Conservation (phyloP, 1,140 invertebrate genomes). For the Paramacrobiotus metropolitanus region DNA sequence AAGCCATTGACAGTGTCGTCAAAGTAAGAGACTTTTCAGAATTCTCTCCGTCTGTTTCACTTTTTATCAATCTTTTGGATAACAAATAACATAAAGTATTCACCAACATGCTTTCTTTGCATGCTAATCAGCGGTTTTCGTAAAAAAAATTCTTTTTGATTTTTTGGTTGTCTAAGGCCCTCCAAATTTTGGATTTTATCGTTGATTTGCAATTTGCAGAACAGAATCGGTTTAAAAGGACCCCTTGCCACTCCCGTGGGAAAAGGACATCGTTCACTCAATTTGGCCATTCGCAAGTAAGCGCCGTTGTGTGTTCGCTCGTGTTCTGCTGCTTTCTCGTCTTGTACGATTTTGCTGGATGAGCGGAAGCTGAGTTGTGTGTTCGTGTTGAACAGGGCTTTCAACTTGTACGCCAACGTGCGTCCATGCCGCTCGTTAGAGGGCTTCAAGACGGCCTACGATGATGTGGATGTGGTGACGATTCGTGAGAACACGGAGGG, state of each 20-base stretch:
- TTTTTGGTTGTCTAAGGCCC: too few species aligned
- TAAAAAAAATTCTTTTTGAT: too few species aligned
- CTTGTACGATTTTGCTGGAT: too few species aligned
- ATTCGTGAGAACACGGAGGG: slow-evolving; percentile 99
- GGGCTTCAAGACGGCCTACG: slow-evolving; percentile 91
- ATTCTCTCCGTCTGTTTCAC: too few species aligned
- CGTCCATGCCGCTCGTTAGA: slow-evolving; percentile 88
- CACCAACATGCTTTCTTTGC: too few species aligned
- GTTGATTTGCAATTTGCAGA: too few species aligned
- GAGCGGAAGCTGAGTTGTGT: too few species aligned
- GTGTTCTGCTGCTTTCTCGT: neutral
- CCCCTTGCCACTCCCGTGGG: slow-evolving; percentile 95
- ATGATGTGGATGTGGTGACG: slow-evolving; percentile 93
- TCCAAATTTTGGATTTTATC: too few species aligned
- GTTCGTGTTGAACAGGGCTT: slow-evolving; percentile 42
- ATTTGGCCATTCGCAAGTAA: slow-evolving; percentile 83
- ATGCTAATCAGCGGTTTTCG: too few species aligned
- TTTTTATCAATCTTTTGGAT: too few species aligned
- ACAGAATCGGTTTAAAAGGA: slow-evolving; percentile 93
- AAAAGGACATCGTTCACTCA: slow-evolving; percentile 93
- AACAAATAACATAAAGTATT: too few species aligned
- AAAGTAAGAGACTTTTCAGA: too few species aligned
- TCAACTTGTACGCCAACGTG: slow-evolving; percentile 96
- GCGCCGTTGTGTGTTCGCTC: slow-evolving; percentile 12
- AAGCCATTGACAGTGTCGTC: slow-evolving; percentile 90